Conservation (phyloP, 2,113 vertebrate species). For the Ardeotis arabs region DNA sequence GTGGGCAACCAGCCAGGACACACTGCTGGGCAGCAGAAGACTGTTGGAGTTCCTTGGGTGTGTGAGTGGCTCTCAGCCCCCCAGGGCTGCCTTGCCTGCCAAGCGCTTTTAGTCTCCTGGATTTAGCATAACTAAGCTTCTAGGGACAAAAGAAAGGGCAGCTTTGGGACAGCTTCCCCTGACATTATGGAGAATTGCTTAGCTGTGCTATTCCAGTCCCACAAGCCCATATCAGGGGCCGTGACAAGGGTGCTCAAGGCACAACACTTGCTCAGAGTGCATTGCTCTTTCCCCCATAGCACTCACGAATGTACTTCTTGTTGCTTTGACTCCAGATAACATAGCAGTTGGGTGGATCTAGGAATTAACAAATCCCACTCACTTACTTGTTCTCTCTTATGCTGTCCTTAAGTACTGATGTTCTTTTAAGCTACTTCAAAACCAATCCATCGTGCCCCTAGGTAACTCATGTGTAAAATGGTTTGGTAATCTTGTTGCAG, state of each 20-base stretch:
- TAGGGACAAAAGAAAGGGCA: neutral
- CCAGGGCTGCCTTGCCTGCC: neutral
- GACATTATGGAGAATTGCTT: neutral
- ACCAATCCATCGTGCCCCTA: neutral
- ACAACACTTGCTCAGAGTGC: neutral
- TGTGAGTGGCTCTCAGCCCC: neutral
- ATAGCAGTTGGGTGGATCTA: neutral
- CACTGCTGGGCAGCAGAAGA: neutral
- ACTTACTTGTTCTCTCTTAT: neutral
- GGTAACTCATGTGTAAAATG: neutral
- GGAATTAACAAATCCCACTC: neutral
- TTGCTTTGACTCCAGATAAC: neutral
- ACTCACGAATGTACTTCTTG: neutral
- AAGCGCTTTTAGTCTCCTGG: neutral
- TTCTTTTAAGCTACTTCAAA: neutral
- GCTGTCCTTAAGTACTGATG: fast-evolving
- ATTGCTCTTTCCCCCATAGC: neutral
- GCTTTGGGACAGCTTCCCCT: neutral
- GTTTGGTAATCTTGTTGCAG: neutral
- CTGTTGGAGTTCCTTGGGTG: neutral
- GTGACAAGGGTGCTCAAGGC: neutral
- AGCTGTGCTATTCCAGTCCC: neutral
- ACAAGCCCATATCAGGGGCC: neutral
- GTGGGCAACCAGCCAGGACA: neutral
- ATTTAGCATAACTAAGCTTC: neutral